A percentile compares a stretch with the other conserved stretches of the same genome.
phyloP scores from a whole-genome alignment of 2,888 invertebrate species.

The Crioceris asparagi region DNA sequence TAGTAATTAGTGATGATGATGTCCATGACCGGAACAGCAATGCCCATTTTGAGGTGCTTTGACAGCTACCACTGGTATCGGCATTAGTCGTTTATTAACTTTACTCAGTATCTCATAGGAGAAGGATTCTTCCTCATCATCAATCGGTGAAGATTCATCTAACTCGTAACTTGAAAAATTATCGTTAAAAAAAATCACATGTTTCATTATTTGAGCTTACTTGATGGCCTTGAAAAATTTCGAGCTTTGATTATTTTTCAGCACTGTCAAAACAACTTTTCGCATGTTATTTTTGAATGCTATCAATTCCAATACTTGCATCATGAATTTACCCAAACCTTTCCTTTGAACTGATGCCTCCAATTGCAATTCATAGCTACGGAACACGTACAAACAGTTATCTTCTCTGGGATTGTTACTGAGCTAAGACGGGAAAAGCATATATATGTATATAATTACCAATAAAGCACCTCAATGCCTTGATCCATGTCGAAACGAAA shows the following conservation, averaged over 20 bases:
- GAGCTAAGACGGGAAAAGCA: no score
- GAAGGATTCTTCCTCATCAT: constrained; percentile 41
- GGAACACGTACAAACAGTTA: no score
- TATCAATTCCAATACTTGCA: constrained; percentile 65
- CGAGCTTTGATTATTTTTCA: constrained; percentile 66
- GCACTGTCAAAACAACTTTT: constrained; percentile 72
- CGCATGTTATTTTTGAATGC: constrained; percentile 64
- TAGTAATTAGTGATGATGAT: constrained; percentile 10
- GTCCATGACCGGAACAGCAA: constrained; percentile 29
- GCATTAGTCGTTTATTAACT: constrained; percentile 34
- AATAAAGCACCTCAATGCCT: constrained; percentile 65
- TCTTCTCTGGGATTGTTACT: no score
- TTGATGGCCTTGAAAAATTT: constrained; percentile 68
- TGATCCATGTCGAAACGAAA: constrained; percentile 77
- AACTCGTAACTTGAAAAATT: constrained; percentile 45
- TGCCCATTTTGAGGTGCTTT: constrained; percentile 22
- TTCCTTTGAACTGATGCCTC: constrained; percentile 57
- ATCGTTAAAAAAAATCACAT: not conserved
- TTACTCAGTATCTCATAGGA: constrained; percentile 55
- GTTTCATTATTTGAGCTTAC: constrained; percentile 38
- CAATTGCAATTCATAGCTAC: constrained; percentile 81
- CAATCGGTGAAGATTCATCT: constrained; percentile 58
- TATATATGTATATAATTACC: constrained; percentile 44
- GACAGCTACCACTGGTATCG: constrained; percentile 12
- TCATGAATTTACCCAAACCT: constrained; percentile 74